A percentile compares a stretch with the other conserved stretches of the same genome.
These are phyloP conservation scores for Pardalotus punctatus DNA, from an alignment of 2,113 vertebrate species.

Conservation along the genomic window DNA sequence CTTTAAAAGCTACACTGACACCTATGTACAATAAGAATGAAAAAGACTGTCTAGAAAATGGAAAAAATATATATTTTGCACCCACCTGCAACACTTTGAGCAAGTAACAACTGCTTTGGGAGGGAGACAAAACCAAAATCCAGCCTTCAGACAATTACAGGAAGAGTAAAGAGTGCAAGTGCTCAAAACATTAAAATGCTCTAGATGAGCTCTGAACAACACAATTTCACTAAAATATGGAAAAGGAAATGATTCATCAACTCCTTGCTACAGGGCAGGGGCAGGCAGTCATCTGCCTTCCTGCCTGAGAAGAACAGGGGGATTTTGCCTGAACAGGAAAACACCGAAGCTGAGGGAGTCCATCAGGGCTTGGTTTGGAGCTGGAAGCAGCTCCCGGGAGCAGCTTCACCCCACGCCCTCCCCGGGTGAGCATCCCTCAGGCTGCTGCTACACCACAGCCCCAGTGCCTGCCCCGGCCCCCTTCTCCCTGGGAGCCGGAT, in stretches of 20 bases:
- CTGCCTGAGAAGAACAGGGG: not conserved
- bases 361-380: rapidly evolving
- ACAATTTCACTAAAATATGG: not conserved
- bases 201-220: not conserved
- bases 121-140: not conserved
- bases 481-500: not conserved
- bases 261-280: not conserved
- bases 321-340: not conserved
- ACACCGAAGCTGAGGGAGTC: rapidly evolving
- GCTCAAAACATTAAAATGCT: not conserved
- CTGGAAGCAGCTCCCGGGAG: not conserved
- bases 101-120: not conserved
- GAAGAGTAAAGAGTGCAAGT: slow-evolving; percentile 7
- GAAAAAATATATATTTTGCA: not conserved
- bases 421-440: rapidly evolving
- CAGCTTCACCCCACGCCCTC: not conserved
- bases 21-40: not conserved
- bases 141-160: not conserved
- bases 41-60: not conserved
- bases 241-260: slow-evolving; percentile 30
- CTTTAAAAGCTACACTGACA: not conserved
- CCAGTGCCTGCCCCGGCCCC: not conserved
- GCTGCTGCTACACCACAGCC: not conserved
- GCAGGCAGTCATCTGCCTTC: not conserved
- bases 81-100: not conserved